phyloP scores from a whole-genome alignment of 2,888 invertebrate genomes.

The Yponomeuta plumbellus region DNA sequence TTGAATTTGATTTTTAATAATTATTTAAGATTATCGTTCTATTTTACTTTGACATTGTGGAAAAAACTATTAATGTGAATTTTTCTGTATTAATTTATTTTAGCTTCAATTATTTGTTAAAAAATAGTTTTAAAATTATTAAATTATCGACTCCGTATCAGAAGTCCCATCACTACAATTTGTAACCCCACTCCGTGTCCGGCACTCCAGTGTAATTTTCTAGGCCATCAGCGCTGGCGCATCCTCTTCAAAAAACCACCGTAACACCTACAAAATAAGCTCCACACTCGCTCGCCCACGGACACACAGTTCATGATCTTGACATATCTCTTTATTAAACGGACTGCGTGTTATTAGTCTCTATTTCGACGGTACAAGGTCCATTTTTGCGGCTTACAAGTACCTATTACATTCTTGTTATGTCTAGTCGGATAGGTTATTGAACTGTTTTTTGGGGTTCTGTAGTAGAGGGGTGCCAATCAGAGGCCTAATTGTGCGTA shows the following conservation, averaged over 20 bases:
- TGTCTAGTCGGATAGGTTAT: neutral
- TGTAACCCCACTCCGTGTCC: neutral
- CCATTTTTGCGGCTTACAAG: neutral
- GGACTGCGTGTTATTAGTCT: neutral
- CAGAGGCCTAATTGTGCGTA: too few species aligned
- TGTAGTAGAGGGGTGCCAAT: too few species aligned
- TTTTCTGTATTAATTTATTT: too few species aligned
- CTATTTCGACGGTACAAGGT: neutral
- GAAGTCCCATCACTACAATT: constrained; percentile 11
- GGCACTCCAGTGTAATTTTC: constrained; percentile 13
- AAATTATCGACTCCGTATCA: neutral
- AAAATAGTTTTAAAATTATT: too few species aligned
- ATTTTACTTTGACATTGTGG: too few species aligned
- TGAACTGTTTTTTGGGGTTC: neutral
- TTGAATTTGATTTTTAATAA: too few species aligned
- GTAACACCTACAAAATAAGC: neutral
- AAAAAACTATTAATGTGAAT: too few species aligned
- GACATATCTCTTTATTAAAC: neutral
- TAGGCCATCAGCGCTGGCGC: constrained; percentile 24
- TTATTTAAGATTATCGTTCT: too few species aligned
- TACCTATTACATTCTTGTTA: neutral
- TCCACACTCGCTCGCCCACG: neutral
- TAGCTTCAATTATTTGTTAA: too few species aligned
- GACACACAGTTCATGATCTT: neutral
- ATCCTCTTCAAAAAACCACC: neutral